Conservation (phyloP, 2,797 vertebrate genomes). For the Cheirogaleus major region DNA sequence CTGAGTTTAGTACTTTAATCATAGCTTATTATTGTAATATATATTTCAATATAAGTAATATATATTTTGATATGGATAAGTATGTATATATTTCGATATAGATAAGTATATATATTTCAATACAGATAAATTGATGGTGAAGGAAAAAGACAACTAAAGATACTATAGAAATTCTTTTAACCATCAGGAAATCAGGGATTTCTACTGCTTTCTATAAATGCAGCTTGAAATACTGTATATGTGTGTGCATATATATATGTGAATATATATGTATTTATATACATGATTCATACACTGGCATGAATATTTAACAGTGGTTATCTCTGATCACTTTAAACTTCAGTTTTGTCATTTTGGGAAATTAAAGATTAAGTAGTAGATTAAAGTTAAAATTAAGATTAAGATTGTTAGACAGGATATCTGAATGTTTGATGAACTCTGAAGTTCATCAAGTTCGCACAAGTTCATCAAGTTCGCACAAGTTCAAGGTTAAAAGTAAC, state of each 20-base stretch:
- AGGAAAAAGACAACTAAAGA: neutral
- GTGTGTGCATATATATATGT: neutral
- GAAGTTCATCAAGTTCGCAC: no score
- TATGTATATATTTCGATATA: neutral
- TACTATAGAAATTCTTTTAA: neutral
- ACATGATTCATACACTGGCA: neutral
- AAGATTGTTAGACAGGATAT: neutral
- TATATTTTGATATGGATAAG: neutral
- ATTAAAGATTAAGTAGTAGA: neutral
- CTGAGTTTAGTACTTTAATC: neutral
- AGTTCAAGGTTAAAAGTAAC: slow-evolving; percentile 24
- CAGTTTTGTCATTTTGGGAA: neutral
- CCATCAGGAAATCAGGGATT: neutral
- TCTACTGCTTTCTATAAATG: slow-evolving; percentile 15
- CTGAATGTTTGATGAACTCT: neutral
- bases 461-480: slow-evolving; percentile 34
- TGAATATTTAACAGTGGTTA: neutral
- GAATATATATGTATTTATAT: neutral
- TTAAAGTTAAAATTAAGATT: neutral
- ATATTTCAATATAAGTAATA: neutral
- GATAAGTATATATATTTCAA: neutral
- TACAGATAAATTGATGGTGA: neutral
- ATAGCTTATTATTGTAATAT: neutral
- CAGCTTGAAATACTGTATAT: neutral
- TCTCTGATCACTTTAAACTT: slow-evolving; percentile 19